A percentile compares a stretch with the other conserved stretches of the same genome.
These are phyloP conservation scores for Agrochola lychnidis DNA, from an alignment of 2,888 invertebrate species.

Conservation along the genomic window DNA sequence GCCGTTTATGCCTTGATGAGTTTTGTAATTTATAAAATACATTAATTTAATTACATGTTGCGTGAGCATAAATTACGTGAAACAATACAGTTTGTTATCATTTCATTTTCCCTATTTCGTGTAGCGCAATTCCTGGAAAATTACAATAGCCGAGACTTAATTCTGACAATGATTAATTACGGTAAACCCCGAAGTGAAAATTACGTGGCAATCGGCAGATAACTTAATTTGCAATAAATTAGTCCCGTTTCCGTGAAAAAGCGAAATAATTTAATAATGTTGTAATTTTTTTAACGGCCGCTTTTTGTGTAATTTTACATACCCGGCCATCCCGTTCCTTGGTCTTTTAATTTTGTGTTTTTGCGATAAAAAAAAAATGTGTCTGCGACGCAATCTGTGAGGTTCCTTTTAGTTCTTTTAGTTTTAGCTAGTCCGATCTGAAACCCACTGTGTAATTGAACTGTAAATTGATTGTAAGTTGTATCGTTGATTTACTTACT, in stretches of 20 bases:
- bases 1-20: neutral
- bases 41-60: neutral
- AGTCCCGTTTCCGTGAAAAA: neutral
- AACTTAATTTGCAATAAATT: constrained; percentile 15
- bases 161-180: constrained; percentile 24
- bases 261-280: neutral
- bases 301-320: neutral
- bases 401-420: neutral
- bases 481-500: neutral
- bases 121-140: constrained; percentile 8
- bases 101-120: neutral
- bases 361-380: neutral
- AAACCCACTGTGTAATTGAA: neutral
- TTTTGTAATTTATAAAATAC: neutral
- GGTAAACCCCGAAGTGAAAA: neutral
- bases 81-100: neutral
- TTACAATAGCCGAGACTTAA: constrained; percentile 9
- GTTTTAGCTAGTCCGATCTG: neutral
- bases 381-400: neutral
- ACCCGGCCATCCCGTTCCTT: neutral
- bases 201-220: neutral
- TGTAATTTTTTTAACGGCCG: neutral
- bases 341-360: neutral
- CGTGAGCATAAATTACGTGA: neutral
- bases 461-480: neutral